Evolutionary conservation across 1,140 invertebrate species (phyloP), one percentile per base, ranked within the genome.

Genomic region (Spodoptera litura): DNA sequence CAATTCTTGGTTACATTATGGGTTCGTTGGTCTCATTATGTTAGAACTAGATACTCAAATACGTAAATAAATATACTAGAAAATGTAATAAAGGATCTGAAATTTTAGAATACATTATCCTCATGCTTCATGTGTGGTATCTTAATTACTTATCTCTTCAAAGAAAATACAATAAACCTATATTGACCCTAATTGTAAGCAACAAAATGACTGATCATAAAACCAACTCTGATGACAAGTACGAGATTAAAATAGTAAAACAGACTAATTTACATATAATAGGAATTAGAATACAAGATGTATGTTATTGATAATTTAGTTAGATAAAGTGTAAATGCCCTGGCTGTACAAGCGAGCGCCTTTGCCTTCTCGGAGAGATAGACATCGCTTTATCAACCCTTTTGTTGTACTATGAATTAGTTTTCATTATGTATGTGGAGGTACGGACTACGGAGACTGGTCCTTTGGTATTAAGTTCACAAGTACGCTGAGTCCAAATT

Each of bases 251-350:
- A 55, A 44, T 44, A 44, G 6, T 38, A 66, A 13, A 27, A 31
- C 49, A 15, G 38, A 20, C 25, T 12, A 15, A 79, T 79, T 74
- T 74, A 68, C 78, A 79, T 79, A 79, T 64, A 79, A 79, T 79
- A 74, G 78, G 66, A 79, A 73, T 79, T 79, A 79, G 31, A 73
- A 79, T 79, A 70, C 52, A 13, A 78, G 64, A 70, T 78, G 58
- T 62, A 49, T 35, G 38, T 68, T 71, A 78, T 72, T 78, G 78
- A 79, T 79, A 66, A 66, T 79, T 66, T 71, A 12, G 59, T 51
- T 44, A 31, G 78, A 79, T 79, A 79, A 35, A 62, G 53, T 51
- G 20, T 77, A 71, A 51, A 78, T 68, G 31, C 51, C 49, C 49
- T 70, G 49, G 51, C 51, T 53, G 51, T 70, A 70, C 44, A 52